Evolutionary conservation across 2,113 vertebrate species (phyloP).

Genomic region (Hucho hucho): DNA sequence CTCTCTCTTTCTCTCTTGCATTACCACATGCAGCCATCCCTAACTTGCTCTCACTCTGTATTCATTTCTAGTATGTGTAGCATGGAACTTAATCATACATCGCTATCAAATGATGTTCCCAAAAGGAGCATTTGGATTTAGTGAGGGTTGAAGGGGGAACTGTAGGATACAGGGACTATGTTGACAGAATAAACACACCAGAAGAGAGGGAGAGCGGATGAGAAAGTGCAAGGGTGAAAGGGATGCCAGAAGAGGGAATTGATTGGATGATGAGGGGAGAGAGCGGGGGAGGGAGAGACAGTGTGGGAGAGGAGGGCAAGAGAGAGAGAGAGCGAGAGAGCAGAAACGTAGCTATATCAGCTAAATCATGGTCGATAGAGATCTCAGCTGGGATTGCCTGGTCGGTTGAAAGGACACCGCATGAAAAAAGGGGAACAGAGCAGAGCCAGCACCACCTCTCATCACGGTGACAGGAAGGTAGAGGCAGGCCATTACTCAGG

Average conservation of each 20-base stretch:
- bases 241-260: constrained; percentile 16
- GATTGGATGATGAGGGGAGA: constrained; percentile 1
- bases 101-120: background rate
- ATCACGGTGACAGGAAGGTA: constrained; percentile 72
- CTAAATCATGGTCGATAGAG: constrained; percentile 77
- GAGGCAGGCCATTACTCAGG: constrained; percentile 76
- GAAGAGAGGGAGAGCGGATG: background rate
- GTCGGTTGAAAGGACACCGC: constrained; percentile 71
- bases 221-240: constrained; percentile 26
- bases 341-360: constrained; percentile 63
- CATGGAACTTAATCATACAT: background rate
- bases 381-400: constrained; percentile 77
- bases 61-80: background rate
- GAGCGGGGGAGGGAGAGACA: constrained; percentile 25
- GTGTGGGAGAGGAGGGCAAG: background rate
- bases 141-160: background rate
- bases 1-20: constrained; percentile 10
- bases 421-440: constrained; percentile 69
- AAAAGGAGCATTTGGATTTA: background rate
- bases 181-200: background rate
- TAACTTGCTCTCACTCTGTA: constrained; percentile 17
- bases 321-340: constrained; percentile 10
- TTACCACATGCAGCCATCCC: constrained; percentile 9
- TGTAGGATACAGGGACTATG: background rate
- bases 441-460: constrained; percentile 71